Evolutionary conservation across 2,113 vertebrate genomes (phyloP).

Genomic region (Empidonax alnorum): DNA sequence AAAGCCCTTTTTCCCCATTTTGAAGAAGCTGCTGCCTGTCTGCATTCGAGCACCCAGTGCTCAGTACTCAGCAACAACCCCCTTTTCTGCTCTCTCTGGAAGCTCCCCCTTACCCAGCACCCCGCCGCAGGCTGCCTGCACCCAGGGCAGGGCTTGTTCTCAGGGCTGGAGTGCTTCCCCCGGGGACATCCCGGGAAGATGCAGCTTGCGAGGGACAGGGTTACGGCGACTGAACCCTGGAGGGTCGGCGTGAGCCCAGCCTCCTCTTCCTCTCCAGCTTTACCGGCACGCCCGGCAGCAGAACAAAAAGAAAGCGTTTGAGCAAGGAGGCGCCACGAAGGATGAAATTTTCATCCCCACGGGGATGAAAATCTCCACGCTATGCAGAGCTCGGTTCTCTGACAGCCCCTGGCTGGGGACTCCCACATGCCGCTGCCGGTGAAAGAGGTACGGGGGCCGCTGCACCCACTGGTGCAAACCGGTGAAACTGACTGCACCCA

Average conservation of each 20-base stretch:
- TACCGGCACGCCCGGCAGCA: not conserved
- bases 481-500: not conserved
- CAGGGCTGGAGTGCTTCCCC: not conserved
- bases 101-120: not conserved
- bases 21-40: not conserved
- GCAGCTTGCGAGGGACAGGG: not conserved
- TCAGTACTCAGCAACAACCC: not conserved
- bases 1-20: not conserved
- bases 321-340: not conserved
- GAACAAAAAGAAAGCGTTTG: not conserved
- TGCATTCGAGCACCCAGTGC: rapidly evolving
- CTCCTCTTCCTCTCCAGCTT: not conserved
- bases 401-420: not conserved
- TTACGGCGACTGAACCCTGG: rapidly evolving
- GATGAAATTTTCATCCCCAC: not conserved
- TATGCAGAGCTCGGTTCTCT: not conserved
- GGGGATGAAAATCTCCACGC: not conserved
- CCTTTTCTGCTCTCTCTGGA: not conserved
- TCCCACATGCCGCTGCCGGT: not conserved
- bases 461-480: not conserved
- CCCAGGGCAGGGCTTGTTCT: not conserved
- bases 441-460: not conserved
- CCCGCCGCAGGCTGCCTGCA: rapidly evolving
- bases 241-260: not conserved
- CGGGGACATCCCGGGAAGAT: not conserved